Conservation (phyloP, 2,888 invertebrate genomes). For the Drosophila subquinaria region DNA sequence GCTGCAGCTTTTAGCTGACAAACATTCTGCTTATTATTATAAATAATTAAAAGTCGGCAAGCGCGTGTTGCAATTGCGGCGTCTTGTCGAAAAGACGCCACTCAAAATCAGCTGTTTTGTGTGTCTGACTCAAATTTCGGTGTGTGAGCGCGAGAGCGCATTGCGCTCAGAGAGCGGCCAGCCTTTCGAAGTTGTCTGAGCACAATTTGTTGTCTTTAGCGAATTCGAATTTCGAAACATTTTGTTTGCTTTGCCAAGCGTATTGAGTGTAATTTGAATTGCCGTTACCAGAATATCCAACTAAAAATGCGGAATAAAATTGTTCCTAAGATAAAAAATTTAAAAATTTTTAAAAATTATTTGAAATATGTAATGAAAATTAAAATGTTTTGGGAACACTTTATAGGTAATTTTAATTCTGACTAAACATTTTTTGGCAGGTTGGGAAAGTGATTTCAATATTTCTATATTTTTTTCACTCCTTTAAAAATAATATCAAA, state of each 20-base stretch:
- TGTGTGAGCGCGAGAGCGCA: slow-evolving; percentile 12
- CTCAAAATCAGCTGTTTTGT: slow-evolving; percentile 45
- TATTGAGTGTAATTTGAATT: slow-evolving; percentile 12
- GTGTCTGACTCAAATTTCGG: slow-evolving; percentile 23
- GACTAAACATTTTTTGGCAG: too few species aligned
- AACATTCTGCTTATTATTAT: neutral
- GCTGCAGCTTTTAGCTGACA: neutral
- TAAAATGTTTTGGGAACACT: too few species aligned
- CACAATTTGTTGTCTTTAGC: neutral
- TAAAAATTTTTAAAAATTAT: too few species aligned
- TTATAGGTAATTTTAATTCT: too few species aligned
- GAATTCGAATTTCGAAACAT: slow-evolving; percentile 19
- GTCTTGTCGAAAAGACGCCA: slow-evolving; percentile 32
- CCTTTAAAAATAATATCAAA: too few species aligned
- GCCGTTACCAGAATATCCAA: neutral
- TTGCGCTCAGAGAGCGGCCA: slow-evolving; percentile 5
- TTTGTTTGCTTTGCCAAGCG: neutral
- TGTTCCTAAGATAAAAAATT: too few species aligned
- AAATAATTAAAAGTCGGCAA: neutral
- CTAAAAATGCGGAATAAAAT: neutral
- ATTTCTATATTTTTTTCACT: too few species aligned
- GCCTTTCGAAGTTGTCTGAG: slow-evolving; percentile 3
- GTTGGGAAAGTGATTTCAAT: too few species aligned
- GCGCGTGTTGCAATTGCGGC: slow-evolving; percentile 33
- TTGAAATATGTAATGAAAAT: too few species aligned